Conservation (phyloP, 2,888 invertebrate species). For the Opisthograptis luteolata region DNA sequence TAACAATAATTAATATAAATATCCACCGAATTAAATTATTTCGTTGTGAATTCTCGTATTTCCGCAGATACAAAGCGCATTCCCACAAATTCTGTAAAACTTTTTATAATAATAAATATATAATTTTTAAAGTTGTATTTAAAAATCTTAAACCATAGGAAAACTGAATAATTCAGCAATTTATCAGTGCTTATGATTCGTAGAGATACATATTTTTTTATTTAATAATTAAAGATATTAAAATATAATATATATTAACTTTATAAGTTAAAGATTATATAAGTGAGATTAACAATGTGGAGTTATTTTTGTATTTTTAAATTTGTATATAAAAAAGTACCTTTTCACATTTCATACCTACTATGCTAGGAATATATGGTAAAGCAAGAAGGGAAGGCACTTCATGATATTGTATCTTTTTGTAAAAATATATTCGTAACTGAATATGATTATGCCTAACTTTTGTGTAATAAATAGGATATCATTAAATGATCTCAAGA, state of each 20-base stretch:
- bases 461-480: constrained; percentile 35
- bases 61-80: constrained; percentile 2
- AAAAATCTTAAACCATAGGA: constrained; percentile 1
- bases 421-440: constrained; percentile 15
- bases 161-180: constrained; percentile 18
- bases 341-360: background rate
- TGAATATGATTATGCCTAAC: constrained; percentile 25
- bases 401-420: constrained; percentile 5
- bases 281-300: constrained; percentile 71
- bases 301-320: constrained; percentile 74
- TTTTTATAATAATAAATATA: constrained; percentile 5
- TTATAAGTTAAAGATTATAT: constrained; percentile 58
- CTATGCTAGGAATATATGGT: background rate
- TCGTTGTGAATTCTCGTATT: background rate
- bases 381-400: constrained; percentile 6
- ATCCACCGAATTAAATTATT: constrained; percentile 23
- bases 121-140: background rate
- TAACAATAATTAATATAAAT: no score
- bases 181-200: constrained; percentile 19
- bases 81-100: constrained; percentile 2
- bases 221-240: constrained; percentile 28
- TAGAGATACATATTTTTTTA: constrained; percentile 26
- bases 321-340: constrained; percentile 19
- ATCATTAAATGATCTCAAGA: constrained; percentile 63
- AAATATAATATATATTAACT: constrained; percentile 38